Evolutionary conservation across 2,888 invertebrate species (phyloP).

Genomic region (Unio pictorum): DNA sequence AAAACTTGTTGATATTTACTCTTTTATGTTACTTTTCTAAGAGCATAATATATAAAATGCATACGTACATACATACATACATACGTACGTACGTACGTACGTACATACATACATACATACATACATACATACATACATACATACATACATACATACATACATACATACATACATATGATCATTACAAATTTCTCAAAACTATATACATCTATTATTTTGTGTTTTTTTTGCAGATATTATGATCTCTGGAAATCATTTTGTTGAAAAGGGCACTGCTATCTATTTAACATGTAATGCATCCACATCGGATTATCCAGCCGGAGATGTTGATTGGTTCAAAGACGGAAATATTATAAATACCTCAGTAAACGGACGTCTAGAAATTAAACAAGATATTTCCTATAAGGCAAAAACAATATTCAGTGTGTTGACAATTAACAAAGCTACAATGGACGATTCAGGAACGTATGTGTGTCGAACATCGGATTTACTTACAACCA

Average conservation of each 20-base stretch:
- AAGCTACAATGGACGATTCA: conserved; percentile 32
- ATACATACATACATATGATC: not conserved
- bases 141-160: not conserved
- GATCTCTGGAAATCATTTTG: conserved; percentile 37
- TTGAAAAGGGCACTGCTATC: conserved; percentile 34
- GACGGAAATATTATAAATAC: conserved; percentile 30
- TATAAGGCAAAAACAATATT: conserved; percentile 27
- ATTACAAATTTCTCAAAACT: not conserved
- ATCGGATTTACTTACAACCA: conserved; percentile 32
- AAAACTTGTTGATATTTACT: too few species aligned
- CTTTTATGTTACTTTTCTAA: too few species aligned
- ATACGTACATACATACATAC: too few species aligned
- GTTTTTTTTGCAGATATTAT: conserved; percentile 32
- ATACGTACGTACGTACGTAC: too few species aligned
- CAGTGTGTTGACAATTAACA: conserved; percentile 30
- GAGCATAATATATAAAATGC: too few species aligned
- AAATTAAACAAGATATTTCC: conserved; percentile 35
- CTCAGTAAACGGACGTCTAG: conserved; percentile 13
- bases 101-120: too few species aligned
- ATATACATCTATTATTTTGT: conserved; percentile 1
- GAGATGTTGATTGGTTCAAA: conserved; percentile 43
- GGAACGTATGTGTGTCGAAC: conserved; percentile 43
- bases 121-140: too few species aligned
- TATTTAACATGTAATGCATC: conserved; percentile 39
- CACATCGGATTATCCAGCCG: conserved; percentile 28